Conservation (phyloP, 2,113 vertebrate genomes). For the Argyrosomus japonicus region DNA sequence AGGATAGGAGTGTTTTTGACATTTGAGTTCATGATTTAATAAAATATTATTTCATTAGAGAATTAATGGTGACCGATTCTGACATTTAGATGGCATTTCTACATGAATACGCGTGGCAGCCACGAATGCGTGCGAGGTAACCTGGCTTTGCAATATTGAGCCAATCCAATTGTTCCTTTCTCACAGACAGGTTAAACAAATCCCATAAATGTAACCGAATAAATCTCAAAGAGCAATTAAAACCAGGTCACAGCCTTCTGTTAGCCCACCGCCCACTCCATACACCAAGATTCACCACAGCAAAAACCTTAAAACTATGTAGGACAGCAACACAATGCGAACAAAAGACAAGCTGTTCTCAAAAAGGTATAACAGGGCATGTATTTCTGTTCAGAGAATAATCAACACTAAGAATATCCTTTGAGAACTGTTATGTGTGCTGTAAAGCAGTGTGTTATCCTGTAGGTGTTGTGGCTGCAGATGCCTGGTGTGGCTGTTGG, state of each 20-base stretch:
- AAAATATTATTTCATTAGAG: slow-evolving; percentile 38
- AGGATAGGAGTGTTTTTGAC: slow-evolving; percentile 23
- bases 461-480: slow-evolving; percentile 41
- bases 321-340: not conserved
- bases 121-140: not conserved
- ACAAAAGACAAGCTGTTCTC: not conserved
- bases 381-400: slow-evolving; percentile 17
- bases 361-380: not conserved
- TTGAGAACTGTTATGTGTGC: slow-evolving; percentile 12
- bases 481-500: slow-evolving; percentile 35
- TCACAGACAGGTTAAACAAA: slow-evolving; percentile 37
- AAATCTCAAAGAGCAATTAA: slow-evolving; percentile 21
- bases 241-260: slow-evolving; percentile 30
- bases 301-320: not conserved
- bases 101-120: slow-evolving; percentile 5
- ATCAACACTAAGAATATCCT: slow-evolving; percentile 32
- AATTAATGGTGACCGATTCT: slow-evolving; percentile 50
- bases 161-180: slow-evolving; percentile 38
- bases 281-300: not conserved
- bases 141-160: slow-evolving; percentile 23
- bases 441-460: slow-evolving; percentile 28
- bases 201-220: slow-evolving; percentile 29
- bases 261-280: not conserved
- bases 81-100: slow-evolving; percentile 79
- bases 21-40: slow-evolving; percentile 49